Percentiles rank a stretch among this genome's conserved stretches.
Evolutionary conservation across 2,797 vertebrate species (phyloP).

Genomic region (Ispidina picta): DNA sequence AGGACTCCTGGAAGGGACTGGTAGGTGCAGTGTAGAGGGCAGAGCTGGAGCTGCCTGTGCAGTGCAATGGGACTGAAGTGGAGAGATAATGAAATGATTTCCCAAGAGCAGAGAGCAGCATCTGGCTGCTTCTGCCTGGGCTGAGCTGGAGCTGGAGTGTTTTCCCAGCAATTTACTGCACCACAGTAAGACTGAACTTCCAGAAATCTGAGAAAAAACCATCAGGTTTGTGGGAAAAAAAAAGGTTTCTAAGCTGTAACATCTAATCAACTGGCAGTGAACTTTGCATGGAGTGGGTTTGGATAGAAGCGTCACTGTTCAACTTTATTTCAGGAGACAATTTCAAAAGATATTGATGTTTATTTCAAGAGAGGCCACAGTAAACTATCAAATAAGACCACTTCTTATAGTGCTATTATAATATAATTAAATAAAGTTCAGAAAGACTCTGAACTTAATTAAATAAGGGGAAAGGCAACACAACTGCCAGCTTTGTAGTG

Average conservation of each 20-base stretch:
- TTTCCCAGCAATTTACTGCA: neutral
- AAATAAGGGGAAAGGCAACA: conserved; percentile 8
- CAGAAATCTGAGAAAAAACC: neutral
- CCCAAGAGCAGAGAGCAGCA: neutral
- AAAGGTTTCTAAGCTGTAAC: neutral
- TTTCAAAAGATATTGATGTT: neutral
- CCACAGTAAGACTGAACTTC: neutral
- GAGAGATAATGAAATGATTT: neutral
- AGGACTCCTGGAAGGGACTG: neutral
- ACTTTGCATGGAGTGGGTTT: neutral
- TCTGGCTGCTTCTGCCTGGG: neutral
- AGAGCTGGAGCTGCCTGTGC: neutral
- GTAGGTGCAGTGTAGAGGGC: neutral
- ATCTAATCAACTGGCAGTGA: neutral
- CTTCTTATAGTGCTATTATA: neutral
- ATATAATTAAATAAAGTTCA: conserved; percentile 4
- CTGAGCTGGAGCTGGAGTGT: neutral
- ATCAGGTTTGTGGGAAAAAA: neutral
- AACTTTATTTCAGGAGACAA: neutral
- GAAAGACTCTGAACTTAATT: conserved; percentile 11
- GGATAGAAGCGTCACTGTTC: neutral
- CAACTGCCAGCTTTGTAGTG: neutral
- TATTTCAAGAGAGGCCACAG: neutral
- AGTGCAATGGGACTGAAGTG: neutral
- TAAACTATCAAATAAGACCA: neutral